Base-by-base conservation (phyloP, 2,113 vertebrate genomes). In the Nibea albiflora region DNA sequence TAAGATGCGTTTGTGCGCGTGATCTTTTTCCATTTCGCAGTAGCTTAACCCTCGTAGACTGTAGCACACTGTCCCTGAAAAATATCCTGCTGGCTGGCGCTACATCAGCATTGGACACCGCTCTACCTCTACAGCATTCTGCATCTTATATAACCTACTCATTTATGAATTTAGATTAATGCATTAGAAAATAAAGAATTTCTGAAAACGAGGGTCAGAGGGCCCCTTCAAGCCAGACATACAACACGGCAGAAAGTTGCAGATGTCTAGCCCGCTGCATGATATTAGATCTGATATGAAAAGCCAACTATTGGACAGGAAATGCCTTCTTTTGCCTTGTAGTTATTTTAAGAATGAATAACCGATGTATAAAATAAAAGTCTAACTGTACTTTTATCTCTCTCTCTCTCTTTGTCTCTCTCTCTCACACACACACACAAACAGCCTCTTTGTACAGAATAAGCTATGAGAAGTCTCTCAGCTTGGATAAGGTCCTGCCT, bases 391-490 rank as follows among this genome's bases (percentile, higher is more conserved):
- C 77, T 56, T 50, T 50, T 17, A 5, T 42, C 20, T 81, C 50
- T 47, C 26, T 58, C 9, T 79, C 0, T 66, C 9, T 79, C 0
- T 66, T 7, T 71, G 1, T 76, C 17, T 69, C 46, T 61, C 53
- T 62, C 70, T 73, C 85, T 31, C 50, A 31, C 89, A 24, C 50
- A 19, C 56, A 15, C 31, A 26, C 68, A 73, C 35, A 61, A 24
- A 54, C 73, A 98, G 97, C 96, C 49, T 97, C 96, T 71, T 81
- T 97, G 42, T 97, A 97, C 87, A 96, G 96, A 92, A 95, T 93
- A 78, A 90, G 95, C 56, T 96, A 95, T 77, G 83, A 95, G 71
- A 96, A 96, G 85, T 89, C 91, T 73, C 91, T 93, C 62, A 91
- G 93, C 69, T 78, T 98, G 90, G 96, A 97, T 89, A 96, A 95